Base-by-base conservation (phyloP, 2,888 invertebrate species). In the Gonocerus acuteangulatus region DNA sequence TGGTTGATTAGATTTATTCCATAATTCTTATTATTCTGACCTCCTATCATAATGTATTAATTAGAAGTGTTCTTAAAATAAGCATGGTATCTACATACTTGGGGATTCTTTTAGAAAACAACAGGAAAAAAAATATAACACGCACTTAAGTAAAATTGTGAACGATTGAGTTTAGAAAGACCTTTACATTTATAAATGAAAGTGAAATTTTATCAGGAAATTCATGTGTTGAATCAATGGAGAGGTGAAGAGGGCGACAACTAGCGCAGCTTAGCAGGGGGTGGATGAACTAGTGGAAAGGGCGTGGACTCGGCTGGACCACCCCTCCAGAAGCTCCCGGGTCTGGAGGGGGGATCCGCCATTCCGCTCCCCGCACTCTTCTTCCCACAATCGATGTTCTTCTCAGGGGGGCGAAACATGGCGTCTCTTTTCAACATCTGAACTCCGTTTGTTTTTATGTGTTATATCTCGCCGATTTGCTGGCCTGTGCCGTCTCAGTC, bases 371-470 rank as follows among this genome's bases (percentile, higher is more conserved):
- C 48, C 34, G 34, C 27, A 7, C 48, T n/a, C 32, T 9, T 18
- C 39, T 22, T 27, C 48, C 45, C 23, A 48, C 48, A 49, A 60
- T 60, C 60, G 48, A 48, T 59, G 59, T 48, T 59, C 32, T 48
- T 47, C 45, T 47, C 47, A 48, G 59, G 23, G 51, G 19, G 32
- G 51, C 51, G 15, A 51, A 32, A 49, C 9, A 60, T 60, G 60
- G 60, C 60, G 60, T 60, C 60, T 42, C 51, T 54, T 39, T 22
- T 22, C 21, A 18, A 15, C 13, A 36, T 54, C 22, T 54, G 39
- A 54, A 23, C 39, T 44, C 44, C 27, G 27, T 27, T 27, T 27
- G 27, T 27, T 27, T 27, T 27, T 9, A 27, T 27, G 27, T 27
- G 27, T 27, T 9, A 27, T 27, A 4, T 27, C 27, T 27, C 27